phyloP scores from a whole-genome alignment of 2,888 invertebrate genomes.

The Listrodromus nycthemerus region DNA sequence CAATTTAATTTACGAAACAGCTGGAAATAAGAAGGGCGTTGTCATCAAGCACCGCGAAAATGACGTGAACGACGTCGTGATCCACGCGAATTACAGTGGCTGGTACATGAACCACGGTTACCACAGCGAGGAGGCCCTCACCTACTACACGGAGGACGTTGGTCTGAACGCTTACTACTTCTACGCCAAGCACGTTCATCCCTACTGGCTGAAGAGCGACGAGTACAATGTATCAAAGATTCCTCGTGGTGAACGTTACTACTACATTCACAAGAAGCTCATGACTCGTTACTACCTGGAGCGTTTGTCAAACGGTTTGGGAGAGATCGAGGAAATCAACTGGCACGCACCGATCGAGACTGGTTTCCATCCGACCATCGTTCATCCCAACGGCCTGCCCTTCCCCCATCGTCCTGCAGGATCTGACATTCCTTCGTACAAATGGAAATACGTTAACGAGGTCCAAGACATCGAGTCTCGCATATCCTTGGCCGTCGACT shows the following conservation, averaged over 20 bases:
- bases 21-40: slow-evolving; percentile 60
- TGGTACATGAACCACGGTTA: slow-evolving; percentile 81
- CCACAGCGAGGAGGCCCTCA: slow-evolving; percentile 86
- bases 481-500: slow-evolving; percentile 75
- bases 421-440: slow-evolving; percentile 70
- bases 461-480: slow-evolving; percentile 74
- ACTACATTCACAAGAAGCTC: slow-evolving; percentile 88
- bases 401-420: slow-evolving; percentile 81
- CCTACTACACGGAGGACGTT: slow-evolving; percentile 91
- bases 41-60: slow-evolving; percentile 67
- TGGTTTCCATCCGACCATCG: slow-evolving; percentile 87
- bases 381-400: slow-evolving; percentile 87
- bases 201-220: slow-evolving; percentile 87
- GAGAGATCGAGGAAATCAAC: slow-evolving; percentile 87
- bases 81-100: slow-evolving; percentile 88
- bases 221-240: slow-evolving; percentile 85
- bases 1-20: slow-evolving; percentile 39
- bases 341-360: slow-evolving; percentile 85
- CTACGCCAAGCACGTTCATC: slow-evolving; percentile 87
- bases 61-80: slow-evolving; percentile 85
- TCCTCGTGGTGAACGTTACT: slow-evolving; percentile 88
- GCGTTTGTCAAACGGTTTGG: slow-evolving; percentile 88
- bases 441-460: slow-evolving; percentile 71
- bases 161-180: slow-evolving; percentile 89
- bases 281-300: slow-evolving; percentile 89